These are phyloP conservation scores for Alsophila aescularia DNA, from an alignment of 2,888 invertebrate species.

Conservation along the genomic window DNA sequence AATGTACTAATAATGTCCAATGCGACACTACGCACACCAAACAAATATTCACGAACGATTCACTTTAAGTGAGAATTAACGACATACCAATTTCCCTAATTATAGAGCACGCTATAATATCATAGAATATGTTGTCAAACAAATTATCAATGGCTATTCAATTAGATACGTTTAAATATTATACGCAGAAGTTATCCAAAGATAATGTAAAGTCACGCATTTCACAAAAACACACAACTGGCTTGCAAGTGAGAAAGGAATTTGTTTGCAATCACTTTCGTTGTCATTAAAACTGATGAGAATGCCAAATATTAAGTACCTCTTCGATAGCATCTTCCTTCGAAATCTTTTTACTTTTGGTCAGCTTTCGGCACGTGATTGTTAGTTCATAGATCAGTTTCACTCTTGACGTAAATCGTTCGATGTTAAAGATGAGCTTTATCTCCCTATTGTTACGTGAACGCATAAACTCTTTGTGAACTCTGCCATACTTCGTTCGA, in stretches of 20 bases:
- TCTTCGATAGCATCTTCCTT: constrained; percentile 3
- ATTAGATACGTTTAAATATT: neutral
- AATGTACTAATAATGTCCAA: no score
- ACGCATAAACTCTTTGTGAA: neutral
- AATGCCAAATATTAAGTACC: constrained; percentile 4
- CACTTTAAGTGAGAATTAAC: no score
- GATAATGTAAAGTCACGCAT: constrained; percentile 2
- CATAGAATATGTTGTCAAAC: neutral
- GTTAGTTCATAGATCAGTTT: neutral
- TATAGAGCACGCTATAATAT: no score
- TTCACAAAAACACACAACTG: constrained; percentile 1
- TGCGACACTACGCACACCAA: no score
- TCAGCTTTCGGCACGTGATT: neutral
- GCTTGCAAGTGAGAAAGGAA: constrained; percentile 2
- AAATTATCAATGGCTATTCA: neutral
- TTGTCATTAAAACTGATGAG: constrained; percentile 21
- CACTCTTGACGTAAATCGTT: neutral
- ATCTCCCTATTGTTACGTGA: neutral
- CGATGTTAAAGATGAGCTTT: neutral
- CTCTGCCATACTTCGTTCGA: neutral
- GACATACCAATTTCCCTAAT: no score
- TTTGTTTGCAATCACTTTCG: constrained; percentile 21
- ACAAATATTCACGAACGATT: no score
- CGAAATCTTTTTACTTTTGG: neutral
- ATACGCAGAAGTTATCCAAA: neutral